Evolutionary conservation across 2,888 invertebrate species (phyloP).

Genomic region (Drosophila borborema): DNA sequence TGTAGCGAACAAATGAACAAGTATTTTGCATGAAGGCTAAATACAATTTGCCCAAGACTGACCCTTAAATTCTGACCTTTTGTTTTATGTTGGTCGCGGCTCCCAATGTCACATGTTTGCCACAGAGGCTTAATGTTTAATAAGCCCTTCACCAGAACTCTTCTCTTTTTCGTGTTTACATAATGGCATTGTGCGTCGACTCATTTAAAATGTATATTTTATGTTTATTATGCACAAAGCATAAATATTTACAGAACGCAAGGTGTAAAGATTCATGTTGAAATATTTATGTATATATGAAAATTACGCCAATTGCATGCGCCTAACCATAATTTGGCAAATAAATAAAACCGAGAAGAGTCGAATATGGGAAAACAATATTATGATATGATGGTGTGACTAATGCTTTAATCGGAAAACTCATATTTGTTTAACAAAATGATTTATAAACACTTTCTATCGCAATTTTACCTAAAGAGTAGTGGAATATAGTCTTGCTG

Average conservation of each 20-base stretch:
- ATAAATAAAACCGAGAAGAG: background rate
- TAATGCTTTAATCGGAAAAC: background rate
- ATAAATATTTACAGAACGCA: slow-evolving; percentile 6
- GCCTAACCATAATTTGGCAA: background rate
- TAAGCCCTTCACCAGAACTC: slow-evolving; percentile 1
- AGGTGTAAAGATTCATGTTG: slow-evolving; percentile 33
- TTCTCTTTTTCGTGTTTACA: background rate
- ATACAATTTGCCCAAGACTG: slow-evolving; percentile 43
- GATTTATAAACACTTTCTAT: background rate
- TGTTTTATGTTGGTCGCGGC: slow-evolving; percentile 8
- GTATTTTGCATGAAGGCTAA: slow-evolving; percentile 63
- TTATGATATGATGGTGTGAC: background rate
- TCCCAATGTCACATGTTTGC: slow-evolving; percentile 50
- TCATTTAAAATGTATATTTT: slow-evolving; percentile 39
- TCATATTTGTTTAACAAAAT: slow-evolving; percentile 1
- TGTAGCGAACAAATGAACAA: slow-evolving; percentile 56
- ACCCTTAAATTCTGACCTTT: slow-evolving; percentile 43
- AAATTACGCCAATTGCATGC: slow-evolving; percentile 25
- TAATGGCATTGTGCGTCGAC: slow-evolving; percentile 1
- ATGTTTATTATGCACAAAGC: slow-evolving; percentile 24
- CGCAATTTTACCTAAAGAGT: background rate
- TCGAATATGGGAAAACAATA: background rate
- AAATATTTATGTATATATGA: slow-evolving; percentile 22
- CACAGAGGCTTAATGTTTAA: slow-evolving; percentile 30
- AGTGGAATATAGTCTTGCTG: background rate